Conservation (phyloP, 2,888 invertebrate species). For the Fabriciana adippe region DNA sequence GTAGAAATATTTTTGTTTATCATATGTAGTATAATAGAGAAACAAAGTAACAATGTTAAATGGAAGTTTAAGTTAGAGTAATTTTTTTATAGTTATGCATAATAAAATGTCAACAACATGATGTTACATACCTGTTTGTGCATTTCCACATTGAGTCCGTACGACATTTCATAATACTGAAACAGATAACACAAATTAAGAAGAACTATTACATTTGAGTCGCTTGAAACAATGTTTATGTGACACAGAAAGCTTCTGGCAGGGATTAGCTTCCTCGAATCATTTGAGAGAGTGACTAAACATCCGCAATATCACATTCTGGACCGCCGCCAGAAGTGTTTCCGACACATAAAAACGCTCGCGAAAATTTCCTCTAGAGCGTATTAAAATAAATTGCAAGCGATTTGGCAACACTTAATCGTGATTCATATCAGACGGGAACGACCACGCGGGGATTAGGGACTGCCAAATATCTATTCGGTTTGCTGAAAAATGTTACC, state of each 20-base stretch:
- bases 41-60: too few relatives aligned
- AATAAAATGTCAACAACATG: constrained; percentile 28
- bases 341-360: constrained; percentile 80
- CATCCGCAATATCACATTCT: constrained; percentile 76
- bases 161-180: constrained; percentile 99
- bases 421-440: constrained; percentile 78
- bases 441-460: constrained; percentile 71
- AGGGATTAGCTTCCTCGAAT: constrained; percentile 77
- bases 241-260: constrained; percentile 74
- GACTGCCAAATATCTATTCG: constrained; percentile 71
- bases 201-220: constrained; percentile 44
- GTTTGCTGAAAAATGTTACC: constrained; percentile 49
- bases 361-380: constrained; percentile 77
- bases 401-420: constrained; percentile 82
- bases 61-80: too few relatives aligned
- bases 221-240: constrained; percentile 57
- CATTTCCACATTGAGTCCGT: constrained; percentile 98
- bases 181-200: constrained; percentile 80
- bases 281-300: constrained; percentile 77
- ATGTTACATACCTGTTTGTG: constrained; percentile 93
- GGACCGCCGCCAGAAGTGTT: constrained; percentile 77
- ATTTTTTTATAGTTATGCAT: background rate
- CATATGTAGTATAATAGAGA: too few relatives aligned
- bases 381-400: constrained; percentile 82
- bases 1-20: constrained; percentile 49